phyloP scores from a whole-genome alignment of 2,113 vertebrate genomes.

The Xiphias gladius region DNA sequence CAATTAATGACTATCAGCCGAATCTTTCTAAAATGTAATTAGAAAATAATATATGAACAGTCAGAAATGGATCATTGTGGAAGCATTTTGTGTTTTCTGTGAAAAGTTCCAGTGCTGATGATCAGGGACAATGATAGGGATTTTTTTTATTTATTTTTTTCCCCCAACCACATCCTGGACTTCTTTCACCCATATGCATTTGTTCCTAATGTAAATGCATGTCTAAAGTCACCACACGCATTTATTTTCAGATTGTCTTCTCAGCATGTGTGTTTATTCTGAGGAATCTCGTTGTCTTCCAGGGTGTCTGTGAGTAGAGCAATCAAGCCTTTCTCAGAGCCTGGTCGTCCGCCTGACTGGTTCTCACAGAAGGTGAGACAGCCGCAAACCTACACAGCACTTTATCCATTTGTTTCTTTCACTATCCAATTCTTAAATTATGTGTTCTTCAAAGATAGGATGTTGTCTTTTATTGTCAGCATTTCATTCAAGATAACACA shows the following conservation, averaged over 20 bases:
- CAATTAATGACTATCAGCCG: not conserved
- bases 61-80: not conserved
- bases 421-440: not conserved
- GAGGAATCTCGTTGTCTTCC: conserved; percentile 25
- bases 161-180: no score
- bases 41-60: not conserved
- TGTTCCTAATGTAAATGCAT: not conserved
- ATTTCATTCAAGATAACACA: not conserved
- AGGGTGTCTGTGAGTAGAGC: conserved; percentile 99
- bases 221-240: not conserved
- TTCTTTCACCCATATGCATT: not conserved
- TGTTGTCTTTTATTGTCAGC: not conserved
- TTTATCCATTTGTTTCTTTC: conserved; percentile 30
- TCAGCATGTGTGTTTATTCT: not conserved
- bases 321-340: conserved; percentile 98
- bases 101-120: not conserved
- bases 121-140: not conserved
- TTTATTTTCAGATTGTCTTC: conserved; percentile 7
- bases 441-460: not conserved
- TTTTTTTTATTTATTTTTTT: not conserved
- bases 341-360: conserved; percentile 97
- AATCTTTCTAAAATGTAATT: no score
- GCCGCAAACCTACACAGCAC: not conserved
- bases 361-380: conserved; percentile 95
- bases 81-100: not conserved